Evolutionary conservation across 1,140 invertebrate species (phyloP).

Genomic region (Pogonognathellus flavescens): DNA sequence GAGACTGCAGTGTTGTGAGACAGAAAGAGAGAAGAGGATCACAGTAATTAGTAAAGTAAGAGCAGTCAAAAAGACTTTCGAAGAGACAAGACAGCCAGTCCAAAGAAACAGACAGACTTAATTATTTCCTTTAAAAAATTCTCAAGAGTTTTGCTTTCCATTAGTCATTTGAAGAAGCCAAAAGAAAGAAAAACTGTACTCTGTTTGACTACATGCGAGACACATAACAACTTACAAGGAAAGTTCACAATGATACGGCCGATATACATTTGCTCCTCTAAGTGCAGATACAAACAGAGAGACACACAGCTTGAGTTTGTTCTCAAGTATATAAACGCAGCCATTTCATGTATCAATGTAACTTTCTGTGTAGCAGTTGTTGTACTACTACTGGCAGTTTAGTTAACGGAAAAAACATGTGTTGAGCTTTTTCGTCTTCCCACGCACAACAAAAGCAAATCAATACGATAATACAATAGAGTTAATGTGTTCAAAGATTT

Average conservation of each 20-base stretch:
- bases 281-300: too few species aligned
- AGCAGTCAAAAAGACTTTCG: slow-evolving; percentile 43
- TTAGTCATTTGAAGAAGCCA: slow-evolving; percentile 50
- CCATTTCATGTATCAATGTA: too few species aligned
- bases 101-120: slow-evolving; percentile 34
- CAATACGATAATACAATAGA: slow-evolving; percentile 49
- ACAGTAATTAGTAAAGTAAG: slow-evolving; percentile 43
- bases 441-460: slow-evolving; percentile 42
- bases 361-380: too few species aligned
- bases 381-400: background rate
- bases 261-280: too few species aligned
- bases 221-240: background rate
- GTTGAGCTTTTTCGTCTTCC: slow-evolving; percentile 25
- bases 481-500: slow-evolving; percentile 47
- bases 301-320: too few species aligned
- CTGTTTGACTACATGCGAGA: background rate
- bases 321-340: too few species aligned
- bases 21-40: slow-evolving; percentile 38
- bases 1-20: slow-evolving; percentile 8
- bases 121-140: slow-evolving; percentile 51
- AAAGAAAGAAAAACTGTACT: slow-evolving; percentile 5
- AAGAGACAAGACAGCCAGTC: slow-evolving; percentile 28
- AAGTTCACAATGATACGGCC: too few species aligned
- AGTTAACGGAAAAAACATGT: slow-evolving; percentile 47
- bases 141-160: slow-evolving; percentile 48